Base-by-base conservation (phyloP, 2,888 invertebrate species). In the Oasisia sp. region DNA sequence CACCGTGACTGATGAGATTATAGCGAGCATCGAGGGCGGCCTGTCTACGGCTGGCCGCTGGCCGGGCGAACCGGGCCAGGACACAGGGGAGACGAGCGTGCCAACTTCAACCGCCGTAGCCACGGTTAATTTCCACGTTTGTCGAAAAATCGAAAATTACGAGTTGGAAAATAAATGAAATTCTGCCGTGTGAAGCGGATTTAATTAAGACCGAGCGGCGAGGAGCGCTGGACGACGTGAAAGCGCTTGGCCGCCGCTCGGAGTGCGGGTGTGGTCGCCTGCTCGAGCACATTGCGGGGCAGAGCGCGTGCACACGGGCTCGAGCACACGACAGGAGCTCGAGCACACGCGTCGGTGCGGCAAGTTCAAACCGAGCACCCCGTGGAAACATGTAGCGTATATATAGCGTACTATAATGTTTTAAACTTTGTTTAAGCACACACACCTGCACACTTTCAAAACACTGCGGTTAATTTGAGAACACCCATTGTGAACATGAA, bases 141-240 rank as follows among this genome's bases (percentile, higher is more conserved):
- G 74, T 74, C 74, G 74, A 74, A 74, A 74, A 74, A 74, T 74
- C 74, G 74, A 74, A 74, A 74, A 74, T 74, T 74, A 74, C 74
- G 74, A 74, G 74, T 74, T 74, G 74, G 74, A n/a, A 74, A 74
- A 74, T 74, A 74, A 74, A 74, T 74, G 74, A 74, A 74, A 27
- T 74, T 74, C 74, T 74, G 74, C 74, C 74, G 74, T 74, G 74
- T 74, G 74, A 74, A 74, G 74, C 74, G 7, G 74, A n/a, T 74
- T 74, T 74, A 74, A 74, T 74, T 74, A 74, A 74, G 74, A 5
- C 74, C 27, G 74, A 74, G 74, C n/a, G 14, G 27, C 74, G 3
- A 0, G 74, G 74, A 74, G 74, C 74, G 27, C 5, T 27, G 74
- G 5, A 56, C 56, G 56, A 56, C 9, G 19, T 56, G 56, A 56